Evolutionary conservation across 1,140 invertebrate genomes (phyloP), one percentile per base, ranked within the genome.

Genomic region (Notospermus geniculatus): DNA sequence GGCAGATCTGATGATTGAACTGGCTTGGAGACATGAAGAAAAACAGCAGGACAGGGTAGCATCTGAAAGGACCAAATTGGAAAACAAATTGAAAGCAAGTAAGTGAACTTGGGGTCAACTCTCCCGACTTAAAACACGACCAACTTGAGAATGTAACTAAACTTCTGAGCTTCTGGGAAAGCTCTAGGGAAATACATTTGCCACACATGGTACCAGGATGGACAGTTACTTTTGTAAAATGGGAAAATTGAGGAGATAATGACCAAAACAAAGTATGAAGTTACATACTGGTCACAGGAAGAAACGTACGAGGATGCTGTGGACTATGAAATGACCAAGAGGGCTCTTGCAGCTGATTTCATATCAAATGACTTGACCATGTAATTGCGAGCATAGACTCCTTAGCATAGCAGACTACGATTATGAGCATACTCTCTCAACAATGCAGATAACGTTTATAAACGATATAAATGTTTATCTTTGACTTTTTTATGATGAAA

Each of bases 291-390:
- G 46, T 4, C 4, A 5, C 19, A 52, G 19, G n/a, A 27, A 4
- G 5, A 52, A 52, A 52, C 19, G 4, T 19, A 7, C 9, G 46
- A 52, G 5, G 46, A 52, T 9, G 46, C 5, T 7, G 46, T 52
- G 4, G 46, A 52, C 46, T 52, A 52, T n/a, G 46, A 52, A 22
- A 27, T 52, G 46, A 5, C 46, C 5, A 52, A 52, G 46, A 7
- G 25, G 19, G 46, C 19, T 19, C n/a, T 52, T 4, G 46, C 46
- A 7, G 46, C 46, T 9, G 46, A 52, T n/a, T 52, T 52, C 46
- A 52, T 52, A 4, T 7, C 46, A 7, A n/a, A n/a, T 52, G 46
- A 52, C n/a, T 52, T 52, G 46, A 36, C 32, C 32, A 36, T 36
- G 32, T 36, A 36, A 36, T n/a, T n/a, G n/a, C n/a, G n/a, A n/a